Percentiles rank a stretch among this genome's conserved stretches.
Conservation (phyloP, 2,888 invertebrate species). For the Ctenicera cuprea region DNA sequence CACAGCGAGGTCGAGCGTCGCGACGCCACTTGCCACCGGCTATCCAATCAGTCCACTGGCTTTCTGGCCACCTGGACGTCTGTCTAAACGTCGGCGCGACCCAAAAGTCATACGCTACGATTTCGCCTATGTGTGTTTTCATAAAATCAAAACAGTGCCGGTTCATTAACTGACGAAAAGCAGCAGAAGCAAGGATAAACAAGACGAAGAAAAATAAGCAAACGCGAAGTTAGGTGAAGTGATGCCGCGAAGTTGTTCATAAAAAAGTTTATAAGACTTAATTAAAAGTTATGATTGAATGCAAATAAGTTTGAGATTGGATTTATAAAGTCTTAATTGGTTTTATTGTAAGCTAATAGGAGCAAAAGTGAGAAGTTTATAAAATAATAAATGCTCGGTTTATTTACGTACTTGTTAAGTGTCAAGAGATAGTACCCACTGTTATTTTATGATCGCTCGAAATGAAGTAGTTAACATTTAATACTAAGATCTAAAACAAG, state of each 20-base stretch:
- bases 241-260: constrained; percentile 29
- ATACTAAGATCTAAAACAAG: constrained; percentile 35
- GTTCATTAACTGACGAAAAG: constrained; percentile 15
- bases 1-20: constrained; percentile 62
- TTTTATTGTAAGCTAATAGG: constrained; percentile 21
- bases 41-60: constrained; percentile 64
- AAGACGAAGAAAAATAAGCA: constrained; percentile 15
- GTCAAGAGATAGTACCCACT: constrained; percentile 29
- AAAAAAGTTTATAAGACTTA: constrained; percentile 28
- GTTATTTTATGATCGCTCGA: constrained; percentile 35
- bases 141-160: constrained; percentile 10
- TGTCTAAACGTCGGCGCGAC: constrained; percentile 50
- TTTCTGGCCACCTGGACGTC: constrained; percentile 63
- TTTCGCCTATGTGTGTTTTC: constrained; percentile 18
- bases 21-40: constrained; percentile 62
- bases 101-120: neutral
- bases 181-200: neutral
- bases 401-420: constrained; percentile 37
- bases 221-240: constrained; percentile 23
- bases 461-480: constrained; percentile 36
- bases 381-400: constrained; percentile 26
- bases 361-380: constrained; percentile 22
- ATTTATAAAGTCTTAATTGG: constrained; percentile 22
- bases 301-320: constrained; percentile 25
- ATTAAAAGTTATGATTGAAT: constrained; percentile 46